These are phyloP conservation scores for Timema podura DNA, from an alignment of 2,888 invertebrate species.

Conservation along the genomic window DNA sequence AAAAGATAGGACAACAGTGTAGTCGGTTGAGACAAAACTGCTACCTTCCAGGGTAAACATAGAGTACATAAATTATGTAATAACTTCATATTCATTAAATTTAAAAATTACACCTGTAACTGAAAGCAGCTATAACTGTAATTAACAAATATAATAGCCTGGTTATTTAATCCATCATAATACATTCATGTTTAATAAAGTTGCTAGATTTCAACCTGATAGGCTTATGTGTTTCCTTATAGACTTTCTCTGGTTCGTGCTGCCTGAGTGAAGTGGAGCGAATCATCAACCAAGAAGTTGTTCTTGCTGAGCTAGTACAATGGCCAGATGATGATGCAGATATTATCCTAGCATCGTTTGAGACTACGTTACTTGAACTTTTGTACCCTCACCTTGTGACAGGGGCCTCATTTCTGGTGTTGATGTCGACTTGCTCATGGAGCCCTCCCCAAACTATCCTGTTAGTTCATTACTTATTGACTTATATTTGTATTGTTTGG, in stretches of 20 bases:
- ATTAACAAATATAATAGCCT: too few species aligned
- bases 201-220: too few species aligned
- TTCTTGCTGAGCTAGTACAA: constrained; percentile 54
- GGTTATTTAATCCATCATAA: too few species aligned
- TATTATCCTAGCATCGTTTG: constrained; percentile 58
- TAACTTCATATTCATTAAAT: too few species aligned
- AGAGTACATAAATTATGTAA: too few species aligned
- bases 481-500: constrained; percentile 1
- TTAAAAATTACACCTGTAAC: too few species aligned
- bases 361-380: constrained; percentile 59
- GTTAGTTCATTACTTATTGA: constrained; percentile 45
- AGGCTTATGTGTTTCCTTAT: too few species aligned
- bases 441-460: constrained; percentile 61
- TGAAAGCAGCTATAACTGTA: too few species aligned
- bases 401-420: constrained; percentile 55
- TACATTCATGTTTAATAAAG: too few species aligned
- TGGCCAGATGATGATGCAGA: constrained; percentile 52
- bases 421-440: constrained; percentile 63
- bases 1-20: too few species aligned
- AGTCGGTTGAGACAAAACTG: too few species aligned
- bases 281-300: constrained; percentile 46
- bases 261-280: constrained; percentile 48
- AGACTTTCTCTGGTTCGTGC: constrained; percentile 35
- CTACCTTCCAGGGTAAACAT: too few species aligned
- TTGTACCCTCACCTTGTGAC: constrained; percentile 57